Conservation (phyloP, 2,797 vertebrate species). For the Pipistrellus pipistrellus region DNA sequence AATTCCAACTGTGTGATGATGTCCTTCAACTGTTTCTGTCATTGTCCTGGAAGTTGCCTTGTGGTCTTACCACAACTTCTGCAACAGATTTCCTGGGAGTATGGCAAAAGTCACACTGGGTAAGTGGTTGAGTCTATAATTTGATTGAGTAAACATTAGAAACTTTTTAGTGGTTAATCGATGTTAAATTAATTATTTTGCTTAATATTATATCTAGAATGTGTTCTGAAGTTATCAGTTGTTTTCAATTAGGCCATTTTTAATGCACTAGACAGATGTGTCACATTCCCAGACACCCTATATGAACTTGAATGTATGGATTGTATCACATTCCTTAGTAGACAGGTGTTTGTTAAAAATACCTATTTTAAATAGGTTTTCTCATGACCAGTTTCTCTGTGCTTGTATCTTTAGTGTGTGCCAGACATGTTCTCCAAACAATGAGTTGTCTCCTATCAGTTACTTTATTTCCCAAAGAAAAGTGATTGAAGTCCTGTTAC, state of each 20-base stretch:
- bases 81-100: slow-evolving; percentile 67
- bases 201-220: not conserved
- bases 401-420: not conserved
- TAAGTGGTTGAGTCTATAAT: not conserved
- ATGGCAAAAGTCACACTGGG: slow-evolving; percentile 14
- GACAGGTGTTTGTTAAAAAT: slow-evolving; percentile 58
- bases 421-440: not conserved
- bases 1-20: not conserved
- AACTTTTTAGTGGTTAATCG: slow-evolving; percentile 17
- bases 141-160: not conserved
- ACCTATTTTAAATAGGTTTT: not conserved
- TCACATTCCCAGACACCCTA: not conserved
- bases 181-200: slow-evolving; percentile 14
- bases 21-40: slow-evolving; percentile 29
- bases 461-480: slow-evolving; percentile 23
- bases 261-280: not conserved
- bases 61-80: slow-evolving; percentile 70
- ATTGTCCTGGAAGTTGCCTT: slow-evolving; percentile 62
- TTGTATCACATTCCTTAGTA: not conserved
- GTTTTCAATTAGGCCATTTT: slow-evolving; percentile 53
- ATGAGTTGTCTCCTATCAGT: not conserved
- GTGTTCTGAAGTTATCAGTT: not conserved
- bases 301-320: not conserved
- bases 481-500: not conserved
- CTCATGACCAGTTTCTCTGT: not conserved